Percentiles rank a stretch among this genome's conserved stretches.
phyloP scores from a whole-genome alignment of 2,888 invertebrate species.

The Plutella xylostella region DNA sequence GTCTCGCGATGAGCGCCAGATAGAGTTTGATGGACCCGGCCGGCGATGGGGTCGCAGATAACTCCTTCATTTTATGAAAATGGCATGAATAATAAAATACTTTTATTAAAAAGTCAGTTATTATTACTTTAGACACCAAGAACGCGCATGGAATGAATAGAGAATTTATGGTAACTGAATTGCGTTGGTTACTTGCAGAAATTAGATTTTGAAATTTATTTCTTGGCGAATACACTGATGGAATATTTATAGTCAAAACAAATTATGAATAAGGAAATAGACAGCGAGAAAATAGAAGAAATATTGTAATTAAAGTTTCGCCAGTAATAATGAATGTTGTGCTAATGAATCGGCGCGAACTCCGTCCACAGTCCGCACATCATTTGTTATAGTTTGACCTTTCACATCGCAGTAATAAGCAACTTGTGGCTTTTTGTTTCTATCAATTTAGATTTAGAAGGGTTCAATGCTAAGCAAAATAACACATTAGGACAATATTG shows the following conservation, averaged over 20 bases:
- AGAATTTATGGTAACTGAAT: constrained; percentile 5
- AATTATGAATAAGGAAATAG: background rate
- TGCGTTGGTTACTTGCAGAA: background rate
- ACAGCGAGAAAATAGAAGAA: background rate
- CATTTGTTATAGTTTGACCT: constrained; percentile 59
- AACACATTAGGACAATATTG: too few relatives aligned
- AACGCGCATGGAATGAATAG: constrained; percentile 13
- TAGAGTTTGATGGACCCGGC: constrained; percentile 33
- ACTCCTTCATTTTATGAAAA: constrained; percentile 30
- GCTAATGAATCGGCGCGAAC: constrained; percentile 48
- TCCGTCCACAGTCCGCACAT: constrained; percentile 53
- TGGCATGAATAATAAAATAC: constrained; percentile 33
- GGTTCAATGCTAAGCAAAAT: too few relatives aligned
- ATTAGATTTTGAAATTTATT: background rate
- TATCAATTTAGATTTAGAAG: too few relatives aligned
- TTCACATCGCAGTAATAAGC: constrained; percentile 45
- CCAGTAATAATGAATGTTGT: constrained; percentile 54
- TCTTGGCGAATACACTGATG: background rate
- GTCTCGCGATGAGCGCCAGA: constrained; percentile 31
- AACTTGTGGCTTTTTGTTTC: too few relatives aligned
- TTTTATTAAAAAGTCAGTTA: constrained; percentile 26
- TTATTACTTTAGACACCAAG: constrained; percentile 17
- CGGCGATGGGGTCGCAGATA: constrained; percentile 23
- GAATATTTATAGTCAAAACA: too few relatives aligned
- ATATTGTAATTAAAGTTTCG: constrained; percentile 49